These are phyloP conservation scores for Chrosomus eos DNA, from an alignment of 2,797 vertebrate genomes.

Conservation along the genomic window DNA sequence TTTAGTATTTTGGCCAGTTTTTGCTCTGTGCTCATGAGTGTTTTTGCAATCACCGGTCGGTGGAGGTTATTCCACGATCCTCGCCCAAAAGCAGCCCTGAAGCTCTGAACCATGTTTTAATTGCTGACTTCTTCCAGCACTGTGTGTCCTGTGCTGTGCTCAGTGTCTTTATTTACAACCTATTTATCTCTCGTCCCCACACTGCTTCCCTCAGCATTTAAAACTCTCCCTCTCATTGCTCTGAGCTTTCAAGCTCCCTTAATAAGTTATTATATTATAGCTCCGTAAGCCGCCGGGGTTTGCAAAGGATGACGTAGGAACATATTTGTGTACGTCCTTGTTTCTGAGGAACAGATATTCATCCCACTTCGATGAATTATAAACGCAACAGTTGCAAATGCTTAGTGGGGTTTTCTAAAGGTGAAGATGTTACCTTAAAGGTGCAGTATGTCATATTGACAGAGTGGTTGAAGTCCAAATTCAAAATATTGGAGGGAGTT, in stretches of 20 bases:
- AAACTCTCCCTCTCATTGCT: constrained; percentile 44
- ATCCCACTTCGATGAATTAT: not conserved
- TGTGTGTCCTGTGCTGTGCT: constrained; percentile 39
- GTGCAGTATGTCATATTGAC: not conserved
- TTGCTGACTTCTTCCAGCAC: constrained; percentile 38
- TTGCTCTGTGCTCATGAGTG: not conserved
- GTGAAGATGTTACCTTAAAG: not conserved
- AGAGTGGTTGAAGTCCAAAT: not conserved
- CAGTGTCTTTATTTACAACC: constrained; percentile 46
- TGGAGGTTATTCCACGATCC: not conserved
- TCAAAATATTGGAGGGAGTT: not conserved
- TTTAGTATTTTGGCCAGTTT: not conserved
- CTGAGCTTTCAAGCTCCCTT: constrained; percentile 44
- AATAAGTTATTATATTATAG: constrained; percentile 53
- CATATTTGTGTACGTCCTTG: constrained; percentile 19
- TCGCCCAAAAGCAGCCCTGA: not conserved
- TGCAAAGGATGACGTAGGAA: constrained; percentile 16
- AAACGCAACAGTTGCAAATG: not conserved
- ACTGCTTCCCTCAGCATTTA: constrained; percentile 51
- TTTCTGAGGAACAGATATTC: constrained; percentile 24
- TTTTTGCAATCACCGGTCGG: constrained; percentile 5
- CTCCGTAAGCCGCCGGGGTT: constrained; percentile 14
- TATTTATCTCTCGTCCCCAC: constrained; percentile 33
- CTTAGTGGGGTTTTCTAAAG: not conserved
- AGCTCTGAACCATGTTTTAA: constrained; percentile 34